Base-by-base conservation (phyloP, 2,888 invertebrate species). In the Temnothorax unifasciatus region DNA sequence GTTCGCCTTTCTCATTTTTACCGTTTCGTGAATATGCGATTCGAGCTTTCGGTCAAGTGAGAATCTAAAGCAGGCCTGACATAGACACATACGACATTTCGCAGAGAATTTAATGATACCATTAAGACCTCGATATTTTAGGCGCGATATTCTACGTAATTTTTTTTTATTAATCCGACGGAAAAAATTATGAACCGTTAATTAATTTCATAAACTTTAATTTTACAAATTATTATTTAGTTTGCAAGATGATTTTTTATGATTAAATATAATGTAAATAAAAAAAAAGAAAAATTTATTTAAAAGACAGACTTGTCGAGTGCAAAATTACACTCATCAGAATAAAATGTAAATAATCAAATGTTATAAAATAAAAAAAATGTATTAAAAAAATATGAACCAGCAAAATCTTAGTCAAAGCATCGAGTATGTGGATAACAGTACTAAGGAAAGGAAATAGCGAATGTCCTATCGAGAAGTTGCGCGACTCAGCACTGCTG, bases 11-110 rank as follows among this genome's bases (percentile, higher is more conserved):
- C 76, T 81, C 64, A 50, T 83, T 85, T 91, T 89, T 90, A 90
- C 90, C 91, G 91, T 91, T 90, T 75, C 84, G 74, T 63, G 75
- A 69, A 83, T 76, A 85, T 85, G 88, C 82, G 90, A 89, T 89
- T 77, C 82, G 63, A 91, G 82, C 76, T 83, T 71, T 76, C 83
- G 86, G 68, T 83, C 83, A 54, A 90, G 86, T 83, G 85, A 86
- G 73, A 79, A 50, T 79, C 79, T 64, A 64, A 74, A 73, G 25
- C 21, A 25, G 73, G 59, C n/a, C n/a, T 47, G 68, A 63, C 41
- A 63, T 63, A 41, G 71, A 34, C 57, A 68, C 57, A 41, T 47
- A 85, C 88, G 44, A 44, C 66, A 54, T 77, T 79, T 82, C 52
- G 64, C 38, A 47, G 8, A 47, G 6, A 47, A 73, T 73, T 83